Conservation (phyloP, 2,888 invertebrate genomes). For the Epinotia ramella region DNA sequence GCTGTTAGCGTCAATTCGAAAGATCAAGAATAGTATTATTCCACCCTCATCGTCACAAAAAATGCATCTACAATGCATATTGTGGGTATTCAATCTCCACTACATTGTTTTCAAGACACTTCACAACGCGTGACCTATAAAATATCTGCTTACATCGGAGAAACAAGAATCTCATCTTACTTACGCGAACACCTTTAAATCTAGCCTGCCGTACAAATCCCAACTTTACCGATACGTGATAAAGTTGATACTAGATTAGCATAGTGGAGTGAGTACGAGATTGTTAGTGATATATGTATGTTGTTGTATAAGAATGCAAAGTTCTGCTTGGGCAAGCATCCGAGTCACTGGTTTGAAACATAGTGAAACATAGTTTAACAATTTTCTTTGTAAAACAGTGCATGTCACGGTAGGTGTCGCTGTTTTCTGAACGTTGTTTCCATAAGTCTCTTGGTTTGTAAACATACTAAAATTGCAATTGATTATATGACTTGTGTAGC, state of each 20-base stretch:
- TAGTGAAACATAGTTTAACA: not conserved
- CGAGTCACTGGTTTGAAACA: slow-evolving; percentile 21
- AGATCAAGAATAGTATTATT: too few relatives aligned
- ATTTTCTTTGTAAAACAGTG: not conserved
- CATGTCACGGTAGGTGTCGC: not conserved
- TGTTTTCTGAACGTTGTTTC: too few relatives aligned
- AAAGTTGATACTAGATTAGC: not conserved
- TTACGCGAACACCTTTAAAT: not conserved
- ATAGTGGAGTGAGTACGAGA: slow-evolving; percentile 1
- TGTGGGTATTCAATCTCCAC: slow-evolving; percentile 29
- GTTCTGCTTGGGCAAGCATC: slow-evolving; percentile 23
- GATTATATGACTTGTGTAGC: too few relatives aligned
- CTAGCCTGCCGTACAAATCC: not conserved
- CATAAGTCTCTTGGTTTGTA: too few relatives aligned
- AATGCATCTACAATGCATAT: slow-evolving; percentile 2
- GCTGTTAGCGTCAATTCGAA: too few relatives aligned
- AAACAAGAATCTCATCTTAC: slow-evolving; percentile 21
- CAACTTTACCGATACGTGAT: not conserved
- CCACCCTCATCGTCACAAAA: not conserved
- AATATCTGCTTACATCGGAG: slow-evolving; percentile 37
- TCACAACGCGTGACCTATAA: slow-evolving; percentile 39
- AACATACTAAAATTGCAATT: too few relatives aligned
- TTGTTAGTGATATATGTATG: not conserved
- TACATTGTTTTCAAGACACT: slow-evolving; percentile 37
- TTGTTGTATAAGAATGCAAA: slow-evolving; percentile 18